Evolutionary conservation across 2,797 vertebrate species (phyloP).

Genomic region (Tiaroga cobitis): DNA sequence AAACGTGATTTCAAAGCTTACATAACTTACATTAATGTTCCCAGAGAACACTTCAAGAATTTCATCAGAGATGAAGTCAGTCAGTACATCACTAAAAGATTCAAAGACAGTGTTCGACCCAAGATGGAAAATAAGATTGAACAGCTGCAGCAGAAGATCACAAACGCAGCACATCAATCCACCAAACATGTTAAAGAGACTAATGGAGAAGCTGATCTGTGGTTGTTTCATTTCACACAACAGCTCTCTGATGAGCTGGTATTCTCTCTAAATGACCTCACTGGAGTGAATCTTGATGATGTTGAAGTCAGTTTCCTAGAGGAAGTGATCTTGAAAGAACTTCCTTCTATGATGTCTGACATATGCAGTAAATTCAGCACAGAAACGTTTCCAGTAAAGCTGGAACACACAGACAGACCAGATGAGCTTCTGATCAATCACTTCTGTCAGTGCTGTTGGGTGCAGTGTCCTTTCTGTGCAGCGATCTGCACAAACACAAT

Average conservation of each 20-base stretch:
- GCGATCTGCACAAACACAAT: slow-evolving; percentile 32
- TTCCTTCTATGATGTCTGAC: neutral
- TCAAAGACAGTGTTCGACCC: neutral
- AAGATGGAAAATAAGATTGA: slow-evolving; percentile 54
- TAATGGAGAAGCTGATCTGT: neutral
- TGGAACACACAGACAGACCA: slow-evolving; percentile 6
- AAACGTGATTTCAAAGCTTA: slow-evolving; percentile 67
- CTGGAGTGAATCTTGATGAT: neutral
- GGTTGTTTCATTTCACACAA: neutral
- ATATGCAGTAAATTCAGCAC: rapidly evolving
- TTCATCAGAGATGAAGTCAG: slow-evolving; percentile 57
- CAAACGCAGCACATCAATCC: slow-evolving; percentile 32
- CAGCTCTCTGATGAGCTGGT: neutral
- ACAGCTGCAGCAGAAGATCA: slow-evolving; percentile 51
- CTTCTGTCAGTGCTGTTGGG: slow-evolving; percentile 36
- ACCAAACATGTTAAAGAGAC: rapidly evolving
- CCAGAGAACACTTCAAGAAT: slow-evolving; percentile 34
- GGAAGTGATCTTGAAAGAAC: neutral
- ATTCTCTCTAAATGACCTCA: neutral
- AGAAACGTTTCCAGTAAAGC: neutral
- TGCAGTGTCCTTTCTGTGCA: slow-evolving; percentile 50
- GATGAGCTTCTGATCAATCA: slow-evolving; percentile 32
- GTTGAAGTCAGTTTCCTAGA: neutral
- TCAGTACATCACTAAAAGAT: neutral
- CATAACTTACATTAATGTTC: slow-evolving; percentile 41